Conservation (phyloP, 2,888 invertebrate genomes). For the Encarsia formosa region DNA sequence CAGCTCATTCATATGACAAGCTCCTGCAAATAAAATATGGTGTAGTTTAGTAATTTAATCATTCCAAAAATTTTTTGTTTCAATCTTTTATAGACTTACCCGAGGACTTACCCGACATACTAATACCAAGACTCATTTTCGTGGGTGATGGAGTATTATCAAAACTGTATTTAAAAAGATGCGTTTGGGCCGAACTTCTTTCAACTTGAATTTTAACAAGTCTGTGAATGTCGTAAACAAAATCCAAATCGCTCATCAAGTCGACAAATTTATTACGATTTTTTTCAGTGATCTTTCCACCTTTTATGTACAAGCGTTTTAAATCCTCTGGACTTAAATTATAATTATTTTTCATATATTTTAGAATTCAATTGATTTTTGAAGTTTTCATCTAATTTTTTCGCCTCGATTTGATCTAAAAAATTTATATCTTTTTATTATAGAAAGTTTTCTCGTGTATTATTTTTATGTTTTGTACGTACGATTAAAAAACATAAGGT, state of each 20-base stretch:
- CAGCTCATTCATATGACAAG: constrained; percentile 37
- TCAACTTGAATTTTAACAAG: constrained; percentile 30
- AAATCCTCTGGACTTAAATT: constrained; percentile 31
- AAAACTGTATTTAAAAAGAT: constrained; percentile 38
- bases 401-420: not conserved
- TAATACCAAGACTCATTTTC: constrained; percentile 13
- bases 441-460: not conserved
- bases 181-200: constrained; percentile 29
- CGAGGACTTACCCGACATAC: not conserved
- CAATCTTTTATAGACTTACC: no score
- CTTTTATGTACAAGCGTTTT: constrained; percentile 34
- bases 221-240: constrained; percentile 33
- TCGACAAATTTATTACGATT: constrained; percentile 52
- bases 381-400: not conserved
- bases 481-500: constrained; percentile 36
- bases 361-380: no score
- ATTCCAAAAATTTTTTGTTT: no score
- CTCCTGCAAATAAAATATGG: constrained; percentile 27
- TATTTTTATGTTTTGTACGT: constrained; percentile 1
- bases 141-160: constrained; percentile 25
- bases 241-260: constrained; percentile 44
- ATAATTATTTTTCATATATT: not conserved
- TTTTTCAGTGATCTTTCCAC: constrained; percentile 16
- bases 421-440: not conserved
- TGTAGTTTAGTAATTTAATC: no score